These are phyloP conservation scores for Bombus consobrinus DNA, from an alignment of 1,140 invertebrate genomes.

Conservation along the genomic window DNA sequence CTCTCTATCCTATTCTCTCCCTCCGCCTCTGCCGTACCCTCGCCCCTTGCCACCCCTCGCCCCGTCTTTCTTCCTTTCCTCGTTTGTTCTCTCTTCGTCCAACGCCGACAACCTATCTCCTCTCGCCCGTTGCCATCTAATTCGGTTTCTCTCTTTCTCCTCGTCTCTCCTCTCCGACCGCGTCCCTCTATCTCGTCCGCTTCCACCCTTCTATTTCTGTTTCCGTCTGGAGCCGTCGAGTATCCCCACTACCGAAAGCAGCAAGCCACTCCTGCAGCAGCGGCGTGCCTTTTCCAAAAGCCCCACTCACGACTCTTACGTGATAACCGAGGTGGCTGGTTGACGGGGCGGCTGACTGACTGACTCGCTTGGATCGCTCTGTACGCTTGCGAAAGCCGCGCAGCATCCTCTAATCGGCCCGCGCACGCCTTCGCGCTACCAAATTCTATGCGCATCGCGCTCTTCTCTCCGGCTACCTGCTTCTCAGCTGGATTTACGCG, in stretches of 20 bases:
- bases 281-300: slow-evolving; percentile 65
- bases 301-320: slow-evolving; percentile 56
- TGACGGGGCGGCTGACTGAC: slow-evolving; percentile 61
- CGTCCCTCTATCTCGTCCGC: slow-evolving; percentile 28
- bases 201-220: slow-evolving; percentile 41
- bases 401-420: slow-evolving; percentile 61
- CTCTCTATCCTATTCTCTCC: slow-evolving; percentile 33
- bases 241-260: slow-evolving; percentile 43
- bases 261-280: slow-evolving; percentile 63
- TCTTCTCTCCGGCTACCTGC: neutral
- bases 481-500: neutral
- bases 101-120: neutral
- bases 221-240: slow-evolving; percentile 24
- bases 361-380: slow-evolving; percentile 40
- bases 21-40: neutral
- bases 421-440: slow-evolving; percentile 42
- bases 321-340: slow-evolving; percentile 43
- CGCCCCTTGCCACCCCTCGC: neutral
- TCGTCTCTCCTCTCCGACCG: neutral
- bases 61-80: neutral
- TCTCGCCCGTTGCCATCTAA: neutral
- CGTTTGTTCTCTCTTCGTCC: slow-evolving; percentile 1
- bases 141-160: slow-evolving; percentile 12
- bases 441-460: slow-evolving; percentile 13
- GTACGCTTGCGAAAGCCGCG: slow-evolving; percentile 50